Conservation (phyloP, 2,888 invertebrate species). For the Neelides folsomi region DNA sequence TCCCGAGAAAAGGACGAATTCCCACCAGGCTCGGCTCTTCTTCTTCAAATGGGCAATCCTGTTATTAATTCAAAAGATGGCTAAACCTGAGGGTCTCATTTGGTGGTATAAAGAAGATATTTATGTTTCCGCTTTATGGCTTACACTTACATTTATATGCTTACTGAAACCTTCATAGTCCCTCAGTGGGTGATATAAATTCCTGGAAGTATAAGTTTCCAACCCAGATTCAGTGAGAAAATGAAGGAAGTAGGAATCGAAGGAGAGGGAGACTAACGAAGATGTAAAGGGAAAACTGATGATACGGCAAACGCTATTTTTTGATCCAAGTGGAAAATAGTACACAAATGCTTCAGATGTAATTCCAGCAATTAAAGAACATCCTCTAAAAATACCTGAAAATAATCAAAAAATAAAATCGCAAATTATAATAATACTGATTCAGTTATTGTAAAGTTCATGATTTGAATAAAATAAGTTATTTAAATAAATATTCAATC, state of each 20-base stretch:
- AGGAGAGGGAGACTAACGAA: constrained; percentile 50
- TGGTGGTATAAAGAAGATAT: background rate
- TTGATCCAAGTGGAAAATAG: constrained; percentile 44
- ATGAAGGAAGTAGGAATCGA: constrained; percentile 53
- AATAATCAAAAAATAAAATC: constrained; percentile 1
- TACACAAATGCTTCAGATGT: constrained; percentile 59
- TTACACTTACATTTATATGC: constrained; percentile 37
- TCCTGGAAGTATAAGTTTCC: constrained; percentile 58
- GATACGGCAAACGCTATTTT: constrained; percentile 40
- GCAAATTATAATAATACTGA: constrained; percentile 1
- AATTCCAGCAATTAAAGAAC: constrained; percentile 51
- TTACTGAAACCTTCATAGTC: constrained; percentile 41
- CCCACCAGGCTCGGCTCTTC: constrained; percentile 55
- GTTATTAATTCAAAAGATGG: constrained; percentile 2
- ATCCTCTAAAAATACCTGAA: constrained; percentile 37
- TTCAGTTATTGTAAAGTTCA: constrained; percentile 3
- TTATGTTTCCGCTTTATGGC: background rate
- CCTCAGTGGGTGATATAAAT: constrained; percentile 49
- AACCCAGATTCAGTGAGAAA: constrained; percentile 61
- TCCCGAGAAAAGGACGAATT: constrained; percentile 52
- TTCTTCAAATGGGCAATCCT: constrained; percentile 46
- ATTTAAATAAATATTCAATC: too few species aligned
- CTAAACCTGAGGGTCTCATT: background rate
- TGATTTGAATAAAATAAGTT: too few species aligned
- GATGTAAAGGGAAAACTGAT: constrained; percentile 59